phyloP scores from a whole-genome alignment of 2,888 invertebrate species.

The Ophion slaviceki region DNA sequence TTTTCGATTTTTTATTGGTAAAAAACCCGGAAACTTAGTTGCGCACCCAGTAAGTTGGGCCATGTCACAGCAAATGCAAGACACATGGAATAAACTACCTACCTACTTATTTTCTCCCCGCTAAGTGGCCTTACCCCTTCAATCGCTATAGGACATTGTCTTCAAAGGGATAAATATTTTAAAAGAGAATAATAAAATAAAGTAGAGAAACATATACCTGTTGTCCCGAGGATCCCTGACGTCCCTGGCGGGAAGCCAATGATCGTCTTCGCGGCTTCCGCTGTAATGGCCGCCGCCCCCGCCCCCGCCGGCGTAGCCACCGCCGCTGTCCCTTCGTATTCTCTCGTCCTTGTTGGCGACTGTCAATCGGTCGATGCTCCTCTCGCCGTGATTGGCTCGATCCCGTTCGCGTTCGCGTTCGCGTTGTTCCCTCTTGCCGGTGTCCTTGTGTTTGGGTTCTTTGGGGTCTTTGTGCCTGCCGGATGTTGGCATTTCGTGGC shows the following conservation, averaged over 20 bases:
- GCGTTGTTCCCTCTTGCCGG: conserved; percentile 67
- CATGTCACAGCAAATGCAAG: no score
- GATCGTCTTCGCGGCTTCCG: conserved; percentile 80
- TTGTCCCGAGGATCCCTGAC: conserved; percentile 79
- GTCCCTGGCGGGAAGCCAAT: conserved; percentile 78
- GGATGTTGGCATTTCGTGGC: conserved; percentile 68
- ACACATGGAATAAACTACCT: no score
- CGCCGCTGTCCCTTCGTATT: conserved; percentile 83
- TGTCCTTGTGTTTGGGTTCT: conserved; percentile 78
- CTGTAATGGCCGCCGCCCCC: conserved; percentile 80
- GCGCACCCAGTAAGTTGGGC: no score
- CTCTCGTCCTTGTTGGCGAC: conserved; percentile 80
- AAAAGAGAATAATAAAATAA: background rate
- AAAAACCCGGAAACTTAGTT: no score
- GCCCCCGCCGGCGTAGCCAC: conserved; percentile 77
- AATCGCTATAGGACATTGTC: background rate
- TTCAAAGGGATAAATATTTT: background rate
- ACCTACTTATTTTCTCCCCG: no score
- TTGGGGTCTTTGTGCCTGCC: conserved; percentile 72
- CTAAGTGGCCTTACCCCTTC: background rate
- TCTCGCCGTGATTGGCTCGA: conserved; percentile 73
- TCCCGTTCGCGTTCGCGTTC: conserved; percentile 74
- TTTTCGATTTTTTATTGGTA: no score
- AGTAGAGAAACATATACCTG: conserved; percentile 70
- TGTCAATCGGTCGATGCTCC: conserved; percentile 81